A percentile compares a stretch with the other conserved stretches of the same genome.
phyloP scores from a whole-genome alignment of 2,797 vertebrate species.

The Macropus fuliginosus region DNA sequence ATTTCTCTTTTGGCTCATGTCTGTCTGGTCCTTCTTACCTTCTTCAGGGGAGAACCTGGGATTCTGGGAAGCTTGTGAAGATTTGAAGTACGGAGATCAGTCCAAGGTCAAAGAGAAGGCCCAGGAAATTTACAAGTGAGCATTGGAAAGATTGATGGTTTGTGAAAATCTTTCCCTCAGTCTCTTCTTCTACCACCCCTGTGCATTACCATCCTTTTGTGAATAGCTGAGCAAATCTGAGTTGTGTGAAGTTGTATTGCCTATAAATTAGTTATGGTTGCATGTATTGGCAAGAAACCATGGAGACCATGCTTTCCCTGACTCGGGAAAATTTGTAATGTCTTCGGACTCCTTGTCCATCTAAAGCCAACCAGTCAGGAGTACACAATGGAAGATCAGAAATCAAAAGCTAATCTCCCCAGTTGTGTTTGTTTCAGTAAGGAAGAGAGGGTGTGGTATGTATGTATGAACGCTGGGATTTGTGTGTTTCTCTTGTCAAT shows the following conservation, averaged over 20 bases:
- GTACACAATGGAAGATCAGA: not conserved
- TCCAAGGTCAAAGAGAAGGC: conserved; percentile 97
- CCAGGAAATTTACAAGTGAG: conserved; percentile 98
- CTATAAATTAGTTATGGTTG: not conserved
- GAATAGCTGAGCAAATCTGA: not conserved
- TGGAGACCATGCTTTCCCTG: not conserved
- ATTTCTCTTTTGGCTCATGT: not conserved
- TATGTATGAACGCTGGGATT: too few species aligned
- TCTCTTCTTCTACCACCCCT: not conserved
- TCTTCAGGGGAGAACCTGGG: conserved; percentile 94
- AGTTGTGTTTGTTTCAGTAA: not conserved
- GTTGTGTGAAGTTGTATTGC: not conserved
- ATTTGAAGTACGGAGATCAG: conserved; percentile 96
- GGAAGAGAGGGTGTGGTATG: not conserved
- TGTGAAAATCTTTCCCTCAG: rapidly evolving
- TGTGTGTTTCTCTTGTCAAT: not conserved
- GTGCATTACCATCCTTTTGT: not conserved
- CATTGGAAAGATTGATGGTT: not conserved
- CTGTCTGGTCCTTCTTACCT: not conserved
- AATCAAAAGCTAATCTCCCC: not conserved
- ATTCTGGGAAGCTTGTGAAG: conserved; percentile 98
- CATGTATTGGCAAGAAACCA: not conserved
- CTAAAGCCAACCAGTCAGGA: not conserved
- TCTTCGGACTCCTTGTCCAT: not conserved
- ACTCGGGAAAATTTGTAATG: not conserved